These are phyloP conservation scores for Anoplopoma fimbria DNA, from an alignment of 2,113 vertebrate genomes.

Conservation along the genomic window DNA sequence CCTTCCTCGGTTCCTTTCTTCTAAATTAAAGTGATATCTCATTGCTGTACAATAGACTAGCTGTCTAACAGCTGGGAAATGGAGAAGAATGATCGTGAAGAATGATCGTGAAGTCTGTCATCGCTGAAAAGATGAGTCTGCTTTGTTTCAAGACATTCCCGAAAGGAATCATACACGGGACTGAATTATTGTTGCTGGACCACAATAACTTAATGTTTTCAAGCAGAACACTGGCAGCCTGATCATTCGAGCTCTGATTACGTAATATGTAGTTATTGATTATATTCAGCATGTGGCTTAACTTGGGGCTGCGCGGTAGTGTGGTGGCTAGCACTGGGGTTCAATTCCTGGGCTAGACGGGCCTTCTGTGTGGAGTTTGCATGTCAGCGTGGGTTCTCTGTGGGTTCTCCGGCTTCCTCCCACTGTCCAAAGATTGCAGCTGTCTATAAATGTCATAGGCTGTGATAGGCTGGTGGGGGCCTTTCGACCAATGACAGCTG, in stretches of 20 bases:
- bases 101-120: conserved; percentile 51
- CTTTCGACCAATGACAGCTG: too few relatives aligned
- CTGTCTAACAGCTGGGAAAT: conserved; percentile 60
- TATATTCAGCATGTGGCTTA: too few relatives aligned
- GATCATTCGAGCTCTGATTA: neutral
- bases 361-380: too few relatives aligned
- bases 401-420: too few relatives aligned
- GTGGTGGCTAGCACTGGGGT: too few relatives aligned
- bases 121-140: conserved; percentile 31
- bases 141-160: conserved; percentile 38
- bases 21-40: conserved; percentile 79
- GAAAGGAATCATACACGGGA: neutral
- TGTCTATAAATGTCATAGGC: too few relatives aligned
- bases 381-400: too few relatives aligned
- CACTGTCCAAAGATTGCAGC: too few relatives aligned
- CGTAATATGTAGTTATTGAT: neutral
- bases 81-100: conserved; percentile 56
- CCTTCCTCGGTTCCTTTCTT: conserved; percentile 59
- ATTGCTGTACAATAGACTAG: conserved; percentile 61
- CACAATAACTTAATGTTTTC: neutral
- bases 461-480: too few relatives aligned
- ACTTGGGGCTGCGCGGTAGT: too few relatives aligned
- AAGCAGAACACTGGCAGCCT: neutral
- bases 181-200: neutral
- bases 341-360: too few relatives aligned